Percentiles rank a stretch among this genome's conserved stretches.
Conservation (phyloP, 2,888 invertebrate species). For the Parapristionchus giblindavisi region DNA sequence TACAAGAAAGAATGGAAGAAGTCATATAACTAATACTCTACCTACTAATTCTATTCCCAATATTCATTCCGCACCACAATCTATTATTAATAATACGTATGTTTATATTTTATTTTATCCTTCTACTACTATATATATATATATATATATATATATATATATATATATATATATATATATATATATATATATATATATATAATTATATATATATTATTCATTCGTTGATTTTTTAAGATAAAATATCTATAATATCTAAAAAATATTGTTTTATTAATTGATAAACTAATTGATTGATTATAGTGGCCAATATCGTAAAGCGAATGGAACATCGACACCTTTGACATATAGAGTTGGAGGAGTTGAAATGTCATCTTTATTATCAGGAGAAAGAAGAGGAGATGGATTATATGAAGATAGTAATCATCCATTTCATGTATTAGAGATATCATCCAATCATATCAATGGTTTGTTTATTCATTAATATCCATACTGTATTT, state of each 20-base stretch:
- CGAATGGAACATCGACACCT: slow-evolving; percentile 76
- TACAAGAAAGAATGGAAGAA: slow-evolving; percentile 41
- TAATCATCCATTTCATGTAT: slow-evolving; percentile 60
- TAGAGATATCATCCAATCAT: slow-evolving; percentile 49
- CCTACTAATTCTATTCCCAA: slow-evolving; percentile 27
- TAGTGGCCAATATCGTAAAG: slow-evolving; percentile 78
- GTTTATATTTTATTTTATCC: background rate
- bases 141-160: no score
- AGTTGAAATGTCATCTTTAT: slow-evolving; percentile 59
- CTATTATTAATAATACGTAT: slow-evolving; percentile 46
- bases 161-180: no score
- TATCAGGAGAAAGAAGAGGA: slow-evolving; percentile 75
- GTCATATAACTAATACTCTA: slow-evolving; percentile 2
- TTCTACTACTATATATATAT: slow-evolving; percentile 6
- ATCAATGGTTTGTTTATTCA: background rate
- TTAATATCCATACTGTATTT: background rate
- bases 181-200: no score
- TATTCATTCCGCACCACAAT: slow-evolving; percentile 44
- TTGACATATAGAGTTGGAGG: slow-evolving; percentile 66
- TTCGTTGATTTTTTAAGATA: no score
- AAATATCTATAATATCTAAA: no score
- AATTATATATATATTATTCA: no score
- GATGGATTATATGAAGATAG: slow-evolving; percentile 48
- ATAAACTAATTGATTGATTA: slow-evolving; percentile 41
- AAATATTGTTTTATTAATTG: no score